These are phyloP conservation scores for Toxotes lorentzi DNA, from an alignment of 2,797 vertebrate species.

Conservation along the genomic window DNA sequence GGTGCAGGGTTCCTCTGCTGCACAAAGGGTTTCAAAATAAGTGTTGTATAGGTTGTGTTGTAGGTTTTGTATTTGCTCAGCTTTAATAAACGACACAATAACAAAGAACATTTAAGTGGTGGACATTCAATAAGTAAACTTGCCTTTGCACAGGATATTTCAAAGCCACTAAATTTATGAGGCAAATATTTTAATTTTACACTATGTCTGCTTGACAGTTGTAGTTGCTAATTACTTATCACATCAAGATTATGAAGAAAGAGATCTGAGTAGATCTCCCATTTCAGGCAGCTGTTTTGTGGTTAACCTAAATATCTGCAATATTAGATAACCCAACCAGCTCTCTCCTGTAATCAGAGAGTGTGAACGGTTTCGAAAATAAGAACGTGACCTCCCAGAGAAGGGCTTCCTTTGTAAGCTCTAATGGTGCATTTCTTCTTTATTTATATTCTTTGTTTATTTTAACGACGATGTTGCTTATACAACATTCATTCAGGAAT, in stretches of 20 bases:
- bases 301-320: neutral
- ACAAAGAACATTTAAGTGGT: neutral
- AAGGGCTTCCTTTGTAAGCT: constrained; percentile 5
- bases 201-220: neutral
- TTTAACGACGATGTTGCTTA: neutral
- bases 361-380: constrained; percentile 21
- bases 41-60: no score
- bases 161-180: neutral
- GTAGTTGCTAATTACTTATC: neutral
- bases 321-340: neutral
- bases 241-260: neutral
- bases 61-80: neutral
- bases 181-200: neutral
- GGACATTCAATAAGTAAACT: neutral
- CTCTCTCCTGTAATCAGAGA: no score
- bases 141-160: neutral
- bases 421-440: neutral
- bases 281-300: constrained; percentile 1
- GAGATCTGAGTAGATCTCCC: neutral
- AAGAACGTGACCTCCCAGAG: constrained; percentile 19
- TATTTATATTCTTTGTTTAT: neutral
- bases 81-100: no score
- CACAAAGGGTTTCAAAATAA: neutral
- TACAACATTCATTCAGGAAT: neutral
- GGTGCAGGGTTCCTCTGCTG: neutral